Conservation (phyloP, 92 coral and sea anemone species). For the Epizoanthus fatuus region DNA sequence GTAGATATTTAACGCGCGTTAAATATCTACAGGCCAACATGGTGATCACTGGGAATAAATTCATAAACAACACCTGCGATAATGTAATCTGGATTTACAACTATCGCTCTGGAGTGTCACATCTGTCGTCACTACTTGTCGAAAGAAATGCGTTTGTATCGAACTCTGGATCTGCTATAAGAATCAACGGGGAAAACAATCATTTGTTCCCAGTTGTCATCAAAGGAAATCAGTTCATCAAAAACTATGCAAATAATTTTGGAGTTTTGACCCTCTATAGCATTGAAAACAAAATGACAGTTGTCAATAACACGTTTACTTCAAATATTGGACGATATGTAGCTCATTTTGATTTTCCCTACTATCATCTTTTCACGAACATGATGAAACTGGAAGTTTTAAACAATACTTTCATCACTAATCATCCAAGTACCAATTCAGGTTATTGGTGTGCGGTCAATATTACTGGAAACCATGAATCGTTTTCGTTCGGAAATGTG, state of each 20-base stretch:
- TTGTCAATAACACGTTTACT: constrained; percentile 41
- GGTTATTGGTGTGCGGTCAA: too few relatives aligned
- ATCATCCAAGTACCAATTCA: too few relatives aligned
- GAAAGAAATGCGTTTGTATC: constrained; percentile 12
- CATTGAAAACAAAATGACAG: background rate
- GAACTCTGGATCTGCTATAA: constrained; percentile 15
- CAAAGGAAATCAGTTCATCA: constrained; percentile 28
- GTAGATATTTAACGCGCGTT: too few relatives aligned
- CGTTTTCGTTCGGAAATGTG: too few relatives aligned
- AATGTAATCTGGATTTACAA: too few relatives aligned
- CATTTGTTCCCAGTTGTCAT: background rate
- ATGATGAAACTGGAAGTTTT: background rate
- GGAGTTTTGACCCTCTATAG: constrained; percentile 42
- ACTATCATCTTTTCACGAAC: background rate
- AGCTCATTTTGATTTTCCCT: background rate
- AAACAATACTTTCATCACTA: too few relatives aligned
- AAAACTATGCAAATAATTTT: constrained; percentile 17
- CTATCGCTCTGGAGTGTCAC: too few relatives aligned
- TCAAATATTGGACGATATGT: constrained; percentile 45
- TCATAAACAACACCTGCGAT: too few relatives aligned
- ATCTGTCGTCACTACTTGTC: background rate
- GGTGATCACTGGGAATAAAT: too few relatives aligned
- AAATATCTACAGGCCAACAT: too few relatives aligned
- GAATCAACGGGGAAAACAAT: background rate
- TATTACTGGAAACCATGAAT: too few relatives aligned